Evolutionary conservation across 2,113 vertebrate genomes (phyloP), one percentile per base, ranked within the genome.

Genomic region (Varanus salvator): DNA sequence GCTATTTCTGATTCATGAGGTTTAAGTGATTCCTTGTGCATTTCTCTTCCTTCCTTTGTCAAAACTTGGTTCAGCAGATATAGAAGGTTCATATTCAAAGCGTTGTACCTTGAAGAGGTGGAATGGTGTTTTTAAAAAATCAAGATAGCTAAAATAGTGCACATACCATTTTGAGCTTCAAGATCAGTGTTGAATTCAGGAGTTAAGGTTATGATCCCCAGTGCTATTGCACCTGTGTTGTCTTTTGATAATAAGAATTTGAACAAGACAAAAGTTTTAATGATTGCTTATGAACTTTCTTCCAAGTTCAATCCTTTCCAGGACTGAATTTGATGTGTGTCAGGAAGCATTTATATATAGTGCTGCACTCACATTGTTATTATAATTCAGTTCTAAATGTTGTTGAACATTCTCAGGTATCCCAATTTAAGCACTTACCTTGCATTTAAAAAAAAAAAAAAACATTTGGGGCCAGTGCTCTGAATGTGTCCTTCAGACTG

Each of bases 51-150:
- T 17, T 29, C 71, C 27, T 21, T 0, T 52, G 11, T 44, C 8
- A 0, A 68, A 77, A 77, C 38, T 44, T 44, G 38, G 7, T 77
- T 57, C 7, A 44, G 3, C 27, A 12, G 11, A 85, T 71, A 29
- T 88, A 60, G 38, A 44, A 6, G 86, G 44, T 34, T 12, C 69
- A 3, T 91, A 48, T 21, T 52, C 31, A 75, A 84, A 31, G 8
- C 48, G n/a, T 19, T 3, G 0, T 4, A 85, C 85, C 9, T 0
- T 0, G 27, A 29, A 9, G 8, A 23, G 17, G 25, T 34, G 21
- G 3, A 44, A 12, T 74, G 25, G 72, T 6, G 69, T 84, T 91
- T 90, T 87, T 85, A 91, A 64, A 8, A 3, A 44, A 86, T 44
- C 34, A 86, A 72, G 68, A 71, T 72, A 72, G 25, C 1, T 57